Evolutionary conservation across 30 jellyfish, hydroid and myxozoan species (phyloP).

Genomic region (Haliclystus octoradiatus): DNA sequence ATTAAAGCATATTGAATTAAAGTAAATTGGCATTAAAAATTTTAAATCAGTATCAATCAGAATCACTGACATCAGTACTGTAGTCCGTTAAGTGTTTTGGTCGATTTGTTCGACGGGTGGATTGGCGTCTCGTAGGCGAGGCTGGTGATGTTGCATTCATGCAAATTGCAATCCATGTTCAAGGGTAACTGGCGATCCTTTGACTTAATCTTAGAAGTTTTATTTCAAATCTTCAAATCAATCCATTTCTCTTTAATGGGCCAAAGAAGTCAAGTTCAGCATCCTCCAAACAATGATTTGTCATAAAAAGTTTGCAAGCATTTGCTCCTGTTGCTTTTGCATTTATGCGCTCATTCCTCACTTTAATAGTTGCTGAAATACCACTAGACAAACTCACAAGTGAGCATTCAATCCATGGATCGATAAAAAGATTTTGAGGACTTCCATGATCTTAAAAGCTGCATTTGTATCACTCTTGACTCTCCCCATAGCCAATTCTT

Average conservation of each 20-base stretch:
- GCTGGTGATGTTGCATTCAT: no score
- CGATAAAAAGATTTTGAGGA: conserved; percentile 22
- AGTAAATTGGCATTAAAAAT: no score
- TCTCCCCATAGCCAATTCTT: conserved; percentile 34
- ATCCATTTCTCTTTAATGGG: conserved; percentile 18
- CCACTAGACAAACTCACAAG: conserved; percentile 34
- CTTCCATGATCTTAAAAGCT: conserved; percentile 23
- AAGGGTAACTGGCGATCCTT: conserved; percentile 3
- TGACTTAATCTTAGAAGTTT: conserved; percentile 5
- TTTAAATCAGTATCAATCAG: no score
- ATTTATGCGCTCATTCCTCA: conserved; percentile 17
- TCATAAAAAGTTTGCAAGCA: conserved; percentile 11
- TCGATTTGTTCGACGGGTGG: no score
- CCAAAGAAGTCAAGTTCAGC: conserved; percentile 6
- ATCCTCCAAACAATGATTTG: conserved; percentile 10
- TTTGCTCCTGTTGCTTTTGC: conserved; percentile 1
- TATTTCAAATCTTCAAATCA: conserved; percentile 11
- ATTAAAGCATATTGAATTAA: no score
- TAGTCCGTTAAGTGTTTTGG: no score
- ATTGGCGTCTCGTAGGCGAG: no score
- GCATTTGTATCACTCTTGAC: conserved; percentile 27
- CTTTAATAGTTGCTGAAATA: conserved; percentile 12
- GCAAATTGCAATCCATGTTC: neutral
- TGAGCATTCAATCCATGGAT: conserved; percentile 12
- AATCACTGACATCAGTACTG: no score